Percentiles rank a stretch among this genome's conserved stretches.
Conservation (phyloP, 30 jellyfish, hydroid and myxozoan genomes). For the Phacellophora camtschatica region DNA sequence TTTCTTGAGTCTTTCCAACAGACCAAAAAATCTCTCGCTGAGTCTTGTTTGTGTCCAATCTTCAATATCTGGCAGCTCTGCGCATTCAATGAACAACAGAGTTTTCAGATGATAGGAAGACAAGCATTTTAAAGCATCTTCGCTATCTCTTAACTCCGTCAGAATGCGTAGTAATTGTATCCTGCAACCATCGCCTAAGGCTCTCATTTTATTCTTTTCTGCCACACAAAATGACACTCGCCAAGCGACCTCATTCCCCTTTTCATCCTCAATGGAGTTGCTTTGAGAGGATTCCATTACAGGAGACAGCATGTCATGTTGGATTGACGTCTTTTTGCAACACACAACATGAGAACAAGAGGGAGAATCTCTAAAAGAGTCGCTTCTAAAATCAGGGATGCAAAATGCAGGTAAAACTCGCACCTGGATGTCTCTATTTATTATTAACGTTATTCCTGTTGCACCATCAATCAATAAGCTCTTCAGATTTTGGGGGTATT, state of each 20-base stretch:
- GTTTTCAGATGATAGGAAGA: constrained; percentile 79
- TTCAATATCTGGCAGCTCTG: constrained; percentile 11
- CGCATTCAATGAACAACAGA: constrained; percentile 61
- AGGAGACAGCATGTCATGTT: background rate
- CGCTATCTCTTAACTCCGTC: constrained; percentile 77
- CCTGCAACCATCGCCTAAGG: constrained; percentile 75
- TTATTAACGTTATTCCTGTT: constrained; percentile 29
- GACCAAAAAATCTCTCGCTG: constrained; percentile 34
- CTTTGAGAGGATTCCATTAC: background rate
- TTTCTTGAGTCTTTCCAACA: constrained; percentile 9
- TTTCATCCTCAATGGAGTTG: background rate
- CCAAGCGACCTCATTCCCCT: constrained; percentile 48
- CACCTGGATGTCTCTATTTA: constrained; percentile 60
- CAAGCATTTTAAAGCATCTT: constrained; percentile 35
- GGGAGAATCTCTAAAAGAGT: constrained; percentile 65
- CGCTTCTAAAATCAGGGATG: constrained; percentile 79
- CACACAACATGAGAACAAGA: constrained; percentile 81
- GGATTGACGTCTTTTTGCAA: constrained; percentile 34
- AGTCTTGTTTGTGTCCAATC: constrained; percentile 51
- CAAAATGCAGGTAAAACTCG: constrained; percentile 70
- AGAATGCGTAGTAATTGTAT: constrained; percentile 61
- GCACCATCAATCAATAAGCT: constrained; percentile 66
- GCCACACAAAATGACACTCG: constrained; percentile 74
- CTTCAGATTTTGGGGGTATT: constrained; percentile 58
- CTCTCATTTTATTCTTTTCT: constrained; percentile 76